Percentiles rank a stretch among this genome's conserved stretches.
Conservation (phyloP, 2,797 vertebrate genomes). For the Tenualosa thibaudeaui region DNA sequence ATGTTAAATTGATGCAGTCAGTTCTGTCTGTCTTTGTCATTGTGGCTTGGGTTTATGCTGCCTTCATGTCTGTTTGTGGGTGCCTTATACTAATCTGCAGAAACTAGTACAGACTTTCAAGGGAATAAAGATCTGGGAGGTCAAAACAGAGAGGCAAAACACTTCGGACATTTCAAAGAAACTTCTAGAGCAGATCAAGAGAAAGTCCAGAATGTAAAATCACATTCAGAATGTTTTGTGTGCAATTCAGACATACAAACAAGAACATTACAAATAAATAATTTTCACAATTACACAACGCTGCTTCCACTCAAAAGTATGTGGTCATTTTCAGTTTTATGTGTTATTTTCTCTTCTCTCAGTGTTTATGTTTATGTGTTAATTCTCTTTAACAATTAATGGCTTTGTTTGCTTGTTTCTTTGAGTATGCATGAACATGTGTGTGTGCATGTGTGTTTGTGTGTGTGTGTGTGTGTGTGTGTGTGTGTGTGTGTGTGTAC, state of each 20-base stretch:
- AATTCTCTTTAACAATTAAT: background rate
- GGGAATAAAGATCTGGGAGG: background rate
- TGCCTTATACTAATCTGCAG: conserved; percentile 25
- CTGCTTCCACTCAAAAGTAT: background rate
- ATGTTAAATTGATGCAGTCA: conserved; percentile 33
- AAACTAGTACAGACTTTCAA: conserved; percentile 30
- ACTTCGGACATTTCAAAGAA: background rate
- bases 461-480: conserved; percentile 33
- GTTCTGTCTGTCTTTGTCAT: background rate
- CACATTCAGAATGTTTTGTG: background rate
- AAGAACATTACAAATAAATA: background rate
- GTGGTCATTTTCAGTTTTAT: background rate
- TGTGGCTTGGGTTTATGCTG: conserved; percentile 22
- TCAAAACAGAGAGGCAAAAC: background rate
- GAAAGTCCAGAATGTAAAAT: background rate
- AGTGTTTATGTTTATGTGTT: background rate
- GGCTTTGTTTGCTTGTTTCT: conserved; percentile 2
- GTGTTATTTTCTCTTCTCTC: background rate
- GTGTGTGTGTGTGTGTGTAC: conserved; percentile 23
- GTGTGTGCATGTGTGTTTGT: conserved; percentile 21
- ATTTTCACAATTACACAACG: background rate
- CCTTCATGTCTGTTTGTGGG: conserved; percentile 43
- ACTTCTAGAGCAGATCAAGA: background rate
- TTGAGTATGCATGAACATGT: conserved; percentile 30
- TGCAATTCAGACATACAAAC: background rate